A percentile compares a stretch with the other conserved stretches of the same genome.
These are phyloP conservation scores for Papilio elwesi DNA, from an alignment of 2,888 invertebrate genomes.

Conservation along the genomic window DNA sequence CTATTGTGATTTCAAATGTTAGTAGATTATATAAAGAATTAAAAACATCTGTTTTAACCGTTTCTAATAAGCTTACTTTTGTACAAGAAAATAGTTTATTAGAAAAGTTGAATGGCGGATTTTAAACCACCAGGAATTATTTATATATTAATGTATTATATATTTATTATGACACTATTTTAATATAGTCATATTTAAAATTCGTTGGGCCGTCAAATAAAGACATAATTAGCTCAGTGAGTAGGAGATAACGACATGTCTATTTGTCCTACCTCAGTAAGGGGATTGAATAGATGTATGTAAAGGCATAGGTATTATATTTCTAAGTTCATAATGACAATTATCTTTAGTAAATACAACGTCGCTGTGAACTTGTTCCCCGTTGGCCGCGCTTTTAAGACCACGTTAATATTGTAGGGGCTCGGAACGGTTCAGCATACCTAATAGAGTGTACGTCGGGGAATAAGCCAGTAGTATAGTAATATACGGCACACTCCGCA, in stretches of 20 bases:
- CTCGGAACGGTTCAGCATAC: constrained; percentile 36
- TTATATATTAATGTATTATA: no score
- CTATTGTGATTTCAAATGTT: no score
- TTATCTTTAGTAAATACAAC: constrained; percentile 12
- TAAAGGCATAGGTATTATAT: background rate
- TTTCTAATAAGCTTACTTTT: no score
- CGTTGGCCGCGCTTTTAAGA: constrained; percentile 24
- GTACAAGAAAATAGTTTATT: no score
- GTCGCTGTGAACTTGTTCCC: constrained; percentile 2
- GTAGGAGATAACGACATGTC: background rate
- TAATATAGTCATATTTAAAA: no score
- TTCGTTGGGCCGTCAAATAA: no score
- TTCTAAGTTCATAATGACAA: constrained; percentile 3
- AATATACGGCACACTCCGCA: constrained; percentile 15
- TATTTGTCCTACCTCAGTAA: background rate
- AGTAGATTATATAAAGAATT: no score
- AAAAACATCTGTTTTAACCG: no score
- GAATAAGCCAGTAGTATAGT: constrained; percentile 14
- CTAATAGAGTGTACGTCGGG: constrained; percentile 32
- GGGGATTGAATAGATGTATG: background rate
- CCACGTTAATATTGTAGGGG: constrained; percentile 37
- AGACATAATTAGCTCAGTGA: no score
- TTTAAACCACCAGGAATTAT: no score
- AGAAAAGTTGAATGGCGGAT: no score
- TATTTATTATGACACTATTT: no score